Percentiles rank a stretch among this genome's conserved stretches.
Conservation (phyloP, 2,113 vertebrate species). For the Syngnathoides biaculeatus region DNA sequence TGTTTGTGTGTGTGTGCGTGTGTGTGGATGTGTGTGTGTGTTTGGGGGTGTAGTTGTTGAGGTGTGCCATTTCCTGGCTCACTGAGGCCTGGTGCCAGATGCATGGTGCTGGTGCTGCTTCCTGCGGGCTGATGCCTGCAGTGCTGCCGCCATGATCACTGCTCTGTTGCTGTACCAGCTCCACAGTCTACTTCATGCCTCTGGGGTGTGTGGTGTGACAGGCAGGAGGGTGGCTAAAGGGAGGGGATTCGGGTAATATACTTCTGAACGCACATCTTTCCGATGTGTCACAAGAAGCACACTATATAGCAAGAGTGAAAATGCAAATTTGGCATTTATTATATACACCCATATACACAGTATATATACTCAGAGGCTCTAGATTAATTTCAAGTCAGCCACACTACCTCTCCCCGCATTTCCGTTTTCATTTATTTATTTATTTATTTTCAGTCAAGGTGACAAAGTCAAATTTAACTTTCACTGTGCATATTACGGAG, state of each 20-base stretch:
- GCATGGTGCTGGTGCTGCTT: conserved; percentile 65
- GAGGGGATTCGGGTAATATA: conserved; percentile 14
- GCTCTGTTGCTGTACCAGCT: conserved; percentile 64
- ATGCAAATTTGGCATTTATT: conserved; percentile 13
- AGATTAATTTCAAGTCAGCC: conserved; percentile 24
- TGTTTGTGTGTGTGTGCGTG: conserved; percentile 3
- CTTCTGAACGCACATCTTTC: conserved; percentile 18
- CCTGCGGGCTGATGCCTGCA: conserved; percentile 72
- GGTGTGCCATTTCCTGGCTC: conserved; percentile 65
- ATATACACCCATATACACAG: conserved; percentile 36
- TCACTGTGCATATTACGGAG: conserved; percentile 1
- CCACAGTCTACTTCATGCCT: conserved; percentile 61
- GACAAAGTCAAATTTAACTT: conserved; percentile 22
- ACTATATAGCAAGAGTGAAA: conserved; percentile 29
- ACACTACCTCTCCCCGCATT: conserved; percentile 50
- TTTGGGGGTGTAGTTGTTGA: conserved; percentile 20
- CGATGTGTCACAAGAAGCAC: conserved; percentile 35
- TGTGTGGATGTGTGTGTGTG: conserved; percentile 6
- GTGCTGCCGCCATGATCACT: conserved; percentile 68
- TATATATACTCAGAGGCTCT: conserved; percentile 53
- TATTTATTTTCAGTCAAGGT: conserved; percentile 15
- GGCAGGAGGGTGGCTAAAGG: background rate
- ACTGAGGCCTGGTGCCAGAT: conserved; percentile 64
- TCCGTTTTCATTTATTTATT: conserved; percentile 19
- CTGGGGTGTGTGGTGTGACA: conserved; percentile 22